Conservation (phyloP, 2,113 vertebrate genomes). For the Propithecus coquereli region DNA sequence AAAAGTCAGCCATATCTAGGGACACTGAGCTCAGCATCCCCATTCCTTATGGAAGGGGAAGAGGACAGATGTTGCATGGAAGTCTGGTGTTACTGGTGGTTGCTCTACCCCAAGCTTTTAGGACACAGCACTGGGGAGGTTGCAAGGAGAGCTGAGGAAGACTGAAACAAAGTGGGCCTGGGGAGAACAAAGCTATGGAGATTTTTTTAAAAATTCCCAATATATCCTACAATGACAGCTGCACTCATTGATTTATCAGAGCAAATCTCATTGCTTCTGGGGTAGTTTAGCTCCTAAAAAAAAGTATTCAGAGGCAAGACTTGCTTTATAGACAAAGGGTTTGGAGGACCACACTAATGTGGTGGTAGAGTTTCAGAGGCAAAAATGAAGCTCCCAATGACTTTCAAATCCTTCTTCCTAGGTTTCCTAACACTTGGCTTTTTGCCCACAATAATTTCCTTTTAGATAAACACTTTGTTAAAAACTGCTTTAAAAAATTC, state of each 20-base stretch:
- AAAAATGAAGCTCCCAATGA: background rate
- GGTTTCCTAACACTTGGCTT: background rate
- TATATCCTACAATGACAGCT: background rate
- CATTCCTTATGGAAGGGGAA: background rate
- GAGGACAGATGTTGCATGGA: background rate
- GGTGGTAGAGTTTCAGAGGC: background rate
- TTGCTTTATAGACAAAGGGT: background rate
- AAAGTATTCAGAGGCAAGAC: background rate
- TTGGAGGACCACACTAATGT: background rate
- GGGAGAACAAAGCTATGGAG: background rate
- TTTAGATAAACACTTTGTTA: background rate
- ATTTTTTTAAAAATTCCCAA: background rate
- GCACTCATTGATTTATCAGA: background rate
- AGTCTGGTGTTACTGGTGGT: rapidly evolving
- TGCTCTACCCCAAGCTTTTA: background rate
- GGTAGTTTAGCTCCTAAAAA: background rate
- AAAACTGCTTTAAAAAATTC: background rate
- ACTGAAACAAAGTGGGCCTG: background rate
- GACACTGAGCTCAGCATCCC: background rate
- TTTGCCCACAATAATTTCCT: background rate
- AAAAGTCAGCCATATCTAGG: no score
- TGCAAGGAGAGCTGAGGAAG: background rate
- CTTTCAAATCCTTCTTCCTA: background rate
- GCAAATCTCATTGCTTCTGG: background rate
- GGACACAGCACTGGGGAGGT: background rate